phyloP scores from a whole-genome alignment of 1,140 invertebrate genomes.

The Drosophila nigrodunni region DNA sequence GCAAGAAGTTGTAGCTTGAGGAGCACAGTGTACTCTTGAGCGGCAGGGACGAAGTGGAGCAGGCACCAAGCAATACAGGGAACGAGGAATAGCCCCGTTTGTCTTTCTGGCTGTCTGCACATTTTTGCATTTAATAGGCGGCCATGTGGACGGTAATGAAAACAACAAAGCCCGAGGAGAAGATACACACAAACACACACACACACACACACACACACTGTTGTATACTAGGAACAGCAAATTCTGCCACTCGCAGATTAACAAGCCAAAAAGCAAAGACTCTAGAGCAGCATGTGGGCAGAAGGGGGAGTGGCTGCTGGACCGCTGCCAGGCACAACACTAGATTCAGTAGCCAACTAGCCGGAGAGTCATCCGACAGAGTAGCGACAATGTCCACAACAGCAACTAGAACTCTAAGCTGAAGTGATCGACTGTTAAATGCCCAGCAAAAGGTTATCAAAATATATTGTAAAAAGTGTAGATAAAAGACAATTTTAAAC shows the following conservation, averaged over 20 bases:
- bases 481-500: too few species aligned
- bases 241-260: conserved; percentile 68
- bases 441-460: too few species aligned
- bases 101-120: conserved; percentile 77
- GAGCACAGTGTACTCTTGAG: neutral
- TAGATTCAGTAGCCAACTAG: conserved; percentile 58
- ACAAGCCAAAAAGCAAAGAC: conserved; percentile 73
- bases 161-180: conserved; percentile 78
- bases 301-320: conserved; percentile 46
- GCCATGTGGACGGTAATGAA: conserved; percentile 79
- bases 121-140: conserved; percentile 80
- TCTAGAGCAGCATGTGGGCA: conserved; percentile 27
- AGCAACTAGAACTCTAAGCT: neutral
- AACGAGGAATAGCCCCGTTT: conserved; percentile 51
- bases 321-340: conserved; percentile 63
- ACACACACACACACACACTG: conserved; percentile 36
- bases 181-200: conserved; percentile 58
- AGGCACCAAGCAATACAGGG: neutral
- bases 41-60: neutral
- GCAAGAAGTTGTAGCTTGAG: neutral
- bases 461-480: too few species aligned
- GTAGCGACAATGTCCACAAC: conserved; percentile 18
- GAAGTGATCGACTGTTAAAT: conserved; percentile 8
- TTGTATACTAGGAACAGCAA: conserved; percentile 33
- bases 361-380: conserved; percentile 21